Evolutionary conservation across 2,113 vertebrate species (phyloP).

Genomic region (Podocnemis expansa): DNA sequence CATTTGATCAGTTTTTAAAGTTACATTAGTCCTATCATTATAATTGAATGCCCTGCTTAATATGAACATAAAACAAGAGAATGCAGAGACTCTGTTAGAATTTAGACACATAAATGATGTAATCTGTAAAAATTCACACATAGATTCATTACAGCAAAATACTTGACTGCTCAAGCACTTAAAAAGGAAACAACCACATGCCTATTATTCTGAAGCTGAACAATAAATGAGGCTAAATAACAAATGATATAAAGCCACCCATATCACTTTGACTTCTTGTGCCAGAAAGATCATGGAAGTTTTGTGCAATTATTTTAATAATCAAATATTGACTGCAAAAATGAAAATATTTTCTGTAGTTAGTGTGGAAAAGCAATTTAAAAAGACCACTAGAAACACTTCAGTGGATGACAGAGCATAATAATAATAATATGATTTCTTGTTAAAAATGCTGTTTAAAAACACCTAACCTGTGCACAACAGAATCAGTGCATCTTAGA

Average conservation of each 20-base stretch:
- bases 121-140: not conserved
- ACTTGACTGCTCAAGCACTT: not conserved
- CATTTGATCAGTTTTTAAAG: not conserved
- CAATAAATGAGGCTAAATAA: not conserved
- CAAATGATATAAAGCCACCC: not conserved
- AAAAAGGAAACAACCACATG: not conserved
- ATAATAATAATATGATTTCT: accelerated
- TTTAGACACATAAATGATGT: not conserved
- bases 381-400: not conserved
- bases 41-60: not conserved
- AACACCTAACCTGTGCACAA: not conserved
- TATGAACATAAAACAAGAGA: not conserved
- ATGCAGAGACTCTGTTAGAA: not conserved
- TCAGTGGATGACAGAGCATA: accelerated
- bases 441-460: not conserved
- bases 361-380: not conserved
- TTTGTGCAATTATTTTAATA: not conserved
- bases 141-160: not conserved
- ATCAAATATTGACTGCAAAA: not conserved
- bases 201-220: too few relatives aligned
- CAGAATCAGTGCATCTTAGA: not conserved
- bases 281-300: not conserved
- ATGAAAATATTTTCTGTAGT: not conserved
- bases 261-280: not conserved
- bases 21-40: not conserved